phyloP scores from a whole-genome alignment of 2,797 vertebrate species.

The Paramormyrops hopkinsi region DNA sequence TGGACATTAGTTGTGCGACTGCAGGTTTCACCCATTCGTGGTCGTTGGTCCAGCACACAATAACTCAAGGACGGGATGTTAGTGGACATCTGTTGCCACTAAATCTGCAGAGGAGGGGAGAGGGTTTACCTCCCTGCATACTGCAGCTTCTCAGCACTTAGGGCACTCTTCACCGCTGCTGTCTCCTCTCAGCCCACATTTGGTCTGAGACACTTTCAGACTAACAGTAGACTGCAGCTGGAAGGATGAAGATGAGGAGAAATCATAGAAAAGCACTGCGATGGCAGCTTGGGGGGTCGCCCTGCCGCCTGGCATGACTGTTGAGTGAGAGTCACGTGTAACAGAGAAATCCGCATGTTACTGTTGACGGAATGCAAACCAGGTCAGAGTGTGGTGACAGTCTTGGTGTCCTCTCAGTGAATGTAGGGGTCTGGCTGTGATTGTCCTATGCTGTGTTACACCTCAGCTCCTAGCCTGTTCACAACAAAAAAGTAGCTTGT shows the following conservation, averaged over 20 bases:
- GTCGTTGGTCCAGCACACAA: not conserved
- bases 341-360: not conserved
- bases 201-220: not conserved
- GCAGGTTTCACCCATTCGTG: not conserved
- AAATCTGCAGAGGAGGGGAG: not conserved
- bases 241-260: not conserved
- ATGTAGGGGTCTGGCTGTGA: constrained; percentile 44
- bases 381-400: constrained; percentile 7
- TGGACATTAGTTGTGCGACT: not conserved
- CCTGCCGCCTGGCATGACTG: not conserved
- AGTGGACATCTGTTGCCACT: not conserved
- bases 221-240: not conserved
- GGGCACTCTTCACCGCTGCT: not conserved
- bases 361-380: not conserved
- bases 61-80: not conserved
- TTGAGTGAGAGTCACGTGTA: not conserved
- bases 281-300: not conserved
- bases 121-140: not conserved
- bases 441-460: constrained; percentile 47
- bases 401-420: constrained; percentile 39
- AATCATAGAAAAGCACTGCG: not conserved
- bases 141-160: not conserved
- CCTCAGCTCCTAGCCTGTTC: constrained; percentile 47
- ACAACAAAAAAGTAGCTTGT: constrained; percentile 62
- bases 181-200: not conserved